Conservation (phyloP, 2,797 vertebrate species). For the Rhodeus uyekii region DNA sequence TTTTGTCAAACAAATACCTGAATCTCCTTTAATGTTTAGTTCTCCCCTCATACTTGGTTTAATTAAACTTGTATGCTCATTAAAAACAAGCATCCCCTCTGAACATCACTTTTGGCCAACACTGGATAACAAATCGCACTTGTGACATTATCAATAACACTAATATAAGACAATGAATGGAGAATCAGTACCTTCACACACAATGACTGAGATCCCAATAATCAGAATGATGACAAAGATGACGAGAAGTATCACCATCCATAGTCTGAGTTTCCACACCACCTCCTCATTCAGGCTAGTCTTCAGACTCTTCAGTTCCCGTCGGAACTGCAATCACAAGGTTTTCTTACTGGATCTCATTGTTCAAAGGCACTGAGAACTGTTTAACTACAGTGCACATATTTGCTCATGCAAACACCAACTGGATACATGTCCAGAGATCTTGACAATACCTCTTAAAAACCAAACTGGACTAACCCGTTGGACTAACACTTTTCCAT, state of each 20-base stretch:
- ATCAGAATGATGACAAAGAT: conserved; percentile 52
- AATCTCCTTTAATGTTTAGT: neutral
- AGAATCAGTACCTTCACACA: conserved; percentile 66
- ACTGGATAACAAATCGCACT: neutral
- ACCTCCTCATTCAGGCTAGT: conserved; percentile 50
- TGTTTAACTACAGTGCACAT: neutral
- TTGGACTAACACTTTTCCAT: too few species aligned
- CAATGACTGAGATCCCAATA: conserved; percentile 51
- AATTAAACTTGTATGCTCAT: neutral
- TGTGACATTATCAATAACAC: neutral
- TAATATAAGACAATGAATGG: neutral
- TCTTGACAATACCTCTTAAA: neutral
- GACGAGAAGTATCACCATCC: conserved; percentile 62
- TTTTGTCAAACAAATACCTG: neutral
- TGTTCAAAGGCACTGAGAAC: neutral
- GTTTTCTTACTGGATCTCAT: neutral
- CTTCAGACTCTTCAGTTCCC: neutral
- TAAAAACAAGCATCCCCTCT: neutral
- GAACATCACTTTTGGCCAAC: neutral
- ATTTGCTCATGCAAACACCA: neutral
- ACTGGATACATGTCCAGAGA: neutral
- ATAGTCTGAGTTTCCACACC: conserved; percentile 56
- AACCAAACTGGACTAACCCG: neutral
- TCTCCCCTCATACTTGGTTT: neutral
- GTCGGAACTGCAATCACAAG: neutral